phyloP scores from a whole-genome alignment of 1,140 invertebrate species.

The Macrobrachium nipponense region DNA sequence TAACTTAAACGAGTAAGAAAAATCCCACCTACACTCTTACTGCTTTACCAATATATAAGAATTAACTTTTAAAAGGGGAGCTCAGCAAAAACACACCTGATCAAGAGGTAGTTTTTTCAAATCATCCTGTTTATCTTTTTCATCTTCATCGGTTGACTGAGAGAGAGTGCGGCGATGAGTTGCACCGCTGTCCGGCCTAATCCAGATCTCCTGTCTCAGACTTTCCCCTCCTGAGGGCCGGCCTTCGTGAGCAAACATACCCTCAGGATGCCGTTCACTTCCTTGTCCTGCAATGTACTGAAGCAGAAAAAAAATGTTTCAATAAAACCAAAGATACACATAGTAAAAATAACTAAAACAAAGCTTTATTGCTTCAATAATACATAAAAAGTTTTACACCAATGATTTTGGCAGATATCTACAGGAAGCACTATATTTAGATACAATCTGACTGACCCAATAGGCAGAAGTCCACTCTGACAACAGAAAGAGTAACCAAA shows the following conservation, averaged over 20 bases:
- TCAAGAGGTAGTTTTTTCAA: constrained; percentile 61
- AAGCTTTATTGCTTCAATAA: neutral
- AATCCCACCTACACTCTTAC: neutral
- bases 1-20: neutral
- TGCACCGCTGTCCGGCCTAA: constrained; percentile 79
- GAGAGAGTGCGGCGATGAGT: constrained; percentile 77
- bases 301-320: neutral
- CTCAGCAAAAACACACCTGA: constrained; percentile 37
- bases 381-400: neutral
- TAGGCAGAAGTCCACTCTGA: too few species aligned
- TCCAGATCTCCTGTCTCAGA: constrained; percentile 82
- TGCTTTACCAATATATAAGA: neutral
- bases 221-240: constrained; percentile 74
- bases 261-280: constrained; percentile 45
- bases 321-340: neutral
- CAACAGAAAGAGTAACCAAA: too few species aligned
- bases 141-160: constrained; percentile 68
- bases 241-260: constrained; percentile 83
- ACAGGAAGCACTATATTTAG: too few species aligned
- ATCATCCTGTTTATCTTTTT: constrained; percentile 69
- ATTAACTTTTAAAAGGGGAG: neutral
- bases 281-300: constrained; percentile 35
- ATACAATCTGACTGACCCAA: too few species aligned
- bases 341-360: neutral
- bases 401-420: too few species aligned